Evolutionary conservation across 2,797 vertebrate genomes (phyloP), one percentile per base, ranked within the genome.

Genomic region (Chaunax sp.): DNA sequence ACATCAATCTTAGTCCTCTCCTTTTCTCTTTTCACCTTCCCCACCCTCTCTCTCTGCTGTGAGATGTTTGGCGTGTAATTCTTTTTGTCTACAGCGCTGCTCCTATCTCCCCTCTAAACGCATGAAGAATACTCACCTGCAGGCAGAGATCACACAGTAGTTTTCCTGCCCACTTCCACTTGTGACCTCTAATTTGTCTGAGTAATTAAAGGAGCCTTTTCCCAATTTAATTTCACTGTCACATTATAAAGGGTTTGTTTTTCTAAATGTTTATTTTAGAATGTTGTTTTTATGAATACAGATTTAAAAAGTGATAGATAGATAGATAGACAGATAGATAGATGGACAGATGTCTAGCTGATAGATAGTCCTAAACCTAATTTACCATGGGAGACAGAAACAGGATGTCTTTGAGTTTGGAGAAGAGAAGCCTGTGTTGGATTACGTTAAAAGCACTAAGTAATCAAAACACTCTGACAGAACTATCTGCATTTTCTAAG

Each of bases 81-180:
- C 54, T 46, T 76, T 72, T 61, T 51, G 61, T 71, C 72, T 63
- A 20, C 40, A 62, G 22, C 19, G 26, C 47, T 37, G 38, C 58
- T 82, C 44, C 64, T 45, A 41, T 83, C 82, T 82, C 44, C 52
- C 65, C 66, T 87, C 63, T 55, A 65, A 84, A 80, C 19, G 5
- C 83, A 69, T 60, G 64, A 80, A 64, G 60, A 80, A 87, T 72
- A 78, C 79, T 88, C 71, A 82, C 75, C 69, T 82, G 55, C 67
- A 72, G 78, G 54, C 46, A 22, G 72, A 79, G 69, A 77, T 62
- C 72, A 64, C 71, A 71, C 77, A 65, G 75, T 54, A 76, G 60
- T 57, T 69, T 57, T 79, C 45, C 63, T 66, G 40, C 83, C 64
- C 64, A 79, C 82, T 64, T 67, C 63, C 35, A 66, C 64, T 65